phyloP scores from a whole-genome alignment of 2,888 invertebrate genomes.

The Biston stratarius region DNA sequence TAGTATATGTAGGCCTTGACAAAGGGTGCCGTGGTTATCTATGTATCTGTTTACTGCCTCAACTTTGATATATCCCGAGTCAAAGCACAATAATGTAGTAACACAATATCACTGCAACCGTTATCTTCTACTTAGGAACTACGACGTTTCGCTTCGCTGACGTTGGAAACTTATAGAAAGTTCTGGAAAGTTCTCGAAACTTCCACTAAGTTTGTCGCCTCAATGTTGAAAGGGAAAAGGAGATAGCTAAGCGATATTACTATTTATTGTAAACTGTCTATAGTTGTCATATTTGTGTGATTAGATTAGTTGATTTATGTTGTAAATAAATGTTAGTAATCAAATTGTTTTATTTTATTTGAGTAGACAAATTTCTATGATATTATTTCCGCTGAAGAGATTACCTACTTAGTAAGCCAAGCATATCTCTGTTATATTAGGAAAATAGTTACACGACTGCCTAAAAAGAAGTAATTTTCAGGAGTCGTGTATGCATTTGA shows the following conservation, averaged over 20 bases:
- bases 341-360: no score
- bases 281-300: slow-evolving; percentile 14
- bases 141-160: slow-evolving; percentile 21
- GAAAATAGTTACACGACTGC: no score
- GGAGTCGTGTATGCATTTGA: no score
- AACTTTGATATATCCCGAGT: slow-evolving; percentile 19
- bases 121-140: slow-evolving; percentile 31
- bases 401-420: no score
- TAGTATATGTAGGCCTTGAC: no score
- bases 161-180: slow-evolving; percentile 28
- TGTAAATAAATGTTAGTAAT: not conserved
- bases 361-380: not conserved
- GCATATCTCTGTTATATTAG: no score
- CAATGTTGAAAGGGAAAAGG: slow-evolving; percentile 43
- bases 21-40: not conserved
- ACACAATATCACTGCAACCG: slow-evolving; percentile 31
- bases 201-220: slow-evolving; percentile 32
- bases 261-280: slow-evolving; percentile 29
- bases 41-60: not conserved
- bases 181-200: slow-evolving; percentile 31
- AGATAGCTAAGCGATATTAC: slow-evolving; percentile 38
- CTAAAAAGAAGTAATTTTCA: no score
- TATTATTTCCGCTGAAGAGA: not conserved
- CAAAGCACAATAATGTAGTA: slow-evolving; percentile 13
- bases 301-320: slow-evolving; percentile 27